A percentile compares a stretch with the other conserved stretches of the same genome.
phyloP scores from a whole-genome alignment of 2,888 invertebrate species.

The Catonia carolina region DNA sequence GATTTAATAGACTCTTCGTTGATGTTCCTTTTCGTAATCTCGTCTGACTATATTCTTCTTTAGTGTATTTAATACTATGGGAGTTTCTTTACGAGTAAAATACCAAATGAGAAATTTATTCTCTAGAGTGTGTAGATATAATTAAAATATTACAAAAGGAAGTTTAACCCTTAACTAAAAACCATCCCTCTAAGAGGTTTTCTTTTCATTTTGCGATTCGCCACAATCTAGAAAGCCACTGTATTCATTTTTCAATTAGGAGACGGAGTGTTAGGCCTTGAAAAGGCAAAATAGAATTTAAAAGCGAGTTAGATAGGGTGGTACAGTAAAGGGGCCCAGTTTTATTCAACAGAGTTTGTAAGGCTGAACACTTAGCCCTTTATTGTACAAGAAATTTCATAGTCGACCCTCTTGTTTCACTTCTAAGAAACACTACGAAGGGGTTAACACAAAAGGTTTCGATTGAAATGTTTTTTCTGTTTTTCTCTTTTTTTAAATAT shows the following conservation, averaged over 20 bases:
- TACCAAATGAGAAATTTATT: slow-evolving; percentile 12
- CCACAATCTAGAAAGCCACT: slow-evolving; percentile 24
- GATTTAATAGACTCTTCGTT: too few relatives aligned
- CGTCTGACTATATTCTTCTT: too few relatives aligned
- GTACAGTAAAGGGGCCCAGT: too few relatives aligned
- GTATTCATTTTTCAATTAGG: slow-evolving; percentile 28
- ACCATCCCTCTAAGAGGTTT: too few relatives aligned
- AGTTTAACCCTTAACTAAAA: too few relatives aligned
- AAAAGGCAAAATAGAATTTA: slow-evolving; percentile 21
- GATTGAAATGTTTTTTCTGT: not conserved
- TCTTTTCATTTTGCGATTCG: not conserved
- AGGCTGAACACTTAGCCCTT: slow-evolving; percentile 12
- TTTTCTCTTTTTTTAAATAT: too few relatives aligned
- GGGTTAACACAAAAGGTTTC: slow-evolving; percentile 6
- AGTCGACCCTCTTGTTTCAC: slow-evolving; percentile 10
- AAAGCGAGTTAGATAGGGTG: slow-evolving; percentile 6
- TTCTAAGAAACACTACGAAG: slow-evolving; percentile 3
- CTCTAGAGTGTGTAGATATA: slow-evolving; percentile 9
- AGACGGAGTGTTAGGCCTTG: slow-evolving; percentile 18
- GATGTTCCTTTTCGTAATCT: too few relatives aligned
- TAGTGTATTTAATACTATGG: not conserved
- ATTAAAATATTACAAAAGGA: slow-evolving; percentile 1
- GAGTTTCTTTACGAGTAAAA: slow-evolving; percentile 4
- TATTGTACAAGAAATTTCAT: slow-evolving; percentile 14
- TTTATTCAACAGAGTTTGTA: slow-evolving; percentile 18